These are phyloP conservation scores for Drosophila equinoxialis DNA, from an alignment of 1,140 invertebrate genomes.

Conservation along the genomic window DNA sequence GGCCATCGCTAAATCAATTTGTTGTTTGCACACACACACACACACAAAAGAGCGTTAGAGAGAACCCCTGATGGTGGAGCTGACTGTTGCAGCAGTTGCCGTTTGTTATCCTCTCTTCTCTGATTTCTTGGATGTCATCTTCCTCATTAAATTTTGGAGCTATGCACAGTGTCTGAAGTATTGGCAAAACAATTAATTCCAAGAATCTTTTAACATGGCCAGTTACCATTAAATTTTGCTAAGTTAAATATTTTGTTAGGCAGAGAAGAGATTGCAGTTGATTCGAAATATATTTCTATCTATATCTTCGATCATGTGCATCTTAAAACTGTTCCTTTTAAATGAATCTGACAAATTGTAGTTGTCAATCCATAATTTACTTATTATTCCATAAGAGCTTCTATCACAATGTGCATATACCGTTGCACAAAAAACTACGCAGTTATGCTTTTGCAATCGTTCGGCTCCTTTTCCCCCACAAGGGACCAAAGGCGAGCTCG, in stretches of 20 bases:
- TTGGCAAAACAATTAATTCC: background rate
- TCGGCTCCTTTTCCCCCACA: slow-evolving; percentile 9
- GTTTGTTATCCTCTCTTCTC: slow-evolving; percentile 13
- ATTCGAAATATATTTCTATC: too few relatives aligned
- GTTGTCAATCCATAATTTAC: too few relatives aligned
- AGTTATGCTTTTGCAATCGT: slow-evolving; percentile 57
- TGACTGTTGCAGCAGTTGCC: slow-evolving; percentile 32
- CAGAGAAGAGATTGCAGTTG: too few relatives aligned
- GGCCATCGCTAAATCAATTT: slow-evolving; percentile 43
- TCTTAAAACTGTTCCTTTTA: too few relatives aligned
- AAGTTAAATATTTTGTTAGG: background rate
- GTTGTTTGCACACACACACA: slow-evolving; percentile 39
- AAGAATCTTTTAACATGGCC: too few relatives aligned
- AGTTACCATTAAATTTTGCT: background rate
- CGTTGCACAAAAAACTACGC: slow-evolving; percentile 62
- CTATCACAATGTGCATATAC: slow-evolving; percentile 32
- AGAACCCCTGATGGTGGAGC: slow-evolving; percentile 2
- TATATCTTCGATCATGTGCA: too few relatives aligned
- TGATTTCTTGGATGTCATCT: slow-evolving; percentile 31
- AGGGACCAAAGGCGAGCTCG: background rate
- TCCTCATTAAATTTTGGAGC: slow-evolving; percentile 5
- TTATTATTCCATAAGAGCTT: background rate
- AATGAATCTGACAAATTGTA: too few relatives aligned
- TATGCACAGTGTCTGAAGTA: slow-evolving; percentile 5
- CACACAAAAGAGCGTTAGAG: slow-evolving; percentile 27